A percentile compares a stretch with the other conserved stretches of the same genome.
Evolutionary conservation across 2,113 vertebrate genomes (phyloP).

Genomic region (Cyphomyrus discorhynchus): DNA sequence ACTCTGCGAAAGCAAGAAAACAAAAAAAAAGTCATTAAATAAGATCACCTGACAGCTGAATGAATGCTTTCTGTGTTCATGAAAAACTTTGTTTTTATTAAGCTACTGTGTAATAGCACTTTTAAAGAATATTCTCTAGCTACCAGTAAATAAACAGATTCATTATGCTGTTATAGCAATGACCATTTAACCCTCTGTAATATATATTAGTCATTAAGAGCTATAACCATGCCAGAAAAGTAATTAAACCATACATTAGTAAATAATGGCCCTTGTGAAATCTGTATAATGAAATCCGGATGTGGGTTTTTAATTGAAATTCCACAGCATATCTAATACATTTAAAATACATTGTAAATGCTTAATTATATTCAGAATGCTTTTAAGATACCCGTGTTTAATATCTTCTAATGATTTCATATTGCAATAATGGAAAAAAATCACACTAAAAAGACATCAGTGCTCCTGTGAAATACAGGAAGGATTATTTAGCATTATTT

Average conservation of each 20-base stretch:
- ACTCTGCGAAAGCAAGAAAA: neutral
- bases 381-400: constrained; percentile 26
- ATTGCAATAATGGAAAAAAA: constrained; percentile 21
- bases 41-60: neutral
- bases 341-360: constrained; percentile 24
- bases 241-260: constrained; percentile 54
- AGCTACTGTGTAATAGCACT: constrained; percentile 47
- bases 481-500: neutral
- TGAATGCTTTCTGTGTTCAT: neutral
- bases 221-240: constrained; percentile 51
- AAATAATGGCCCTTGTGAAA: constrained; percentile 26
- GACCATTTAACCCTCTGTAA: constrained; percentile 55
- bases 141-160: constrained; percentile 55
- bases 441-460: neutral
- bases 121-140: constrained; percentile 48
- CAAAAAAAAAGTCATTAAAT: neutral
- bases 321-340: constrained; percentile 26
- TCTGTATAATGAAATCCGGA: constrained; percentile 26
- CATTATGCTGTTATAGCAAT: constrained; percentile 61
- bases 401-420: constrained; percentile 22
- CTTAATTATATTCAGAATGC: constrained; percentile 32
- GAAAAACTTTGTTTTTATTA: neutral
- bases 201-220: constrained; percentile 55
- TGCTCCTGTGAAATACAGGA: neutral
- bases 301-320: constrained; percentile 33